A percentile compares a stretch with the other conserved stretches of the same genome.
phyloP scores from a whole-genome alignment of 2,113 vertebrate species.

The Amia ocellicauda region DNA sequence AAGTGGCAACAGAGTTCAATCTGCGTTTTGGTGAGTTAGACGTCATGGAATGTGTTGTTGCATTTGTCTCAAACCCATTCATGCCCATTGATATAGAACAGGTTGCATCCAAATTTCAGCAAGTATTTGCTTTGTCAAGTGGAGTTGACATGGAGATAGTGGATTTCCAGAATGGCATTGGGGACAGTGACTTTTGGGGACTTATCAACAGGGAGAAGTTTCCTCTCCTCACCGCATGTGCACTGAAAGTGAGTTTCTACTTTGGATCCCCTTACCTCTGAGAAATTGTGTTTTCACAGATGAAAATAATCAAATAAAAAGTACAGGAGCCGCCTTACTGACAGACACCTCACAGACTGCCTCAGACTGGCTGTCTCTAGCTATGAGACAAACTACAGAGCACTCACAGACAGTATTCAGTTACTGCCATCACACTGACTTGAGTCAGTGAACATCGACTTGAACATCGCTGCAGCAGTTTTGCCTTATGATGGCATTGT shows the following conservation, averaged over 20 bases:
- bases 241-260: conserved; percentile 20
- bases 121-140: conserved; percentile 30
- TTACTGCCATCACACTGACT: conserved; percentile 11
- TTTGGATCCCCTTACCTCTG: conserved; percentile 22
- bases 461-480: conserved; percentile 14
- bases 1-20: conserved; percentile 22
- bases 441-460: conserved; percentile 11
- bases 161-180: conserved; percentile 28
- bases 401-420: conserved; percentile 16
- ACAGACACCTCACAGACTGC: conserved; percentile 16
- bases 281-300: conserved; percentile 24
- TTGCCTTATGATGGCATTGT: conserved; percentile 17
- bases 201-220: conserved; percentile 19
- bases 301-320: conserved; percentile 26
- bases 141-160: conserved; percentile 26
- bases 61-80: conserved; percentile 24
- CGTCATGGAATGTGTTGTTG: conserved; percentile 19
- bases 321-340: conserved; percentile 19
- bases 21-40: conserved; percentile 12
- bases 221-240: conserved; percentile 10
- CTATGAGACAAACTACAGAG: conserved; percentile 17
- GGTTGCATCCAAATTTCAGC: conserved; percentile 28
- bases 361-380: conserved; percentile 20
- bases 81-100: conserved; percentile 19
- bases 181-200: conserved; percentile 23